Base-by-base conservation (phyloP, 2,888 invertebrate species). In the Salticus scenicus region DNA sequence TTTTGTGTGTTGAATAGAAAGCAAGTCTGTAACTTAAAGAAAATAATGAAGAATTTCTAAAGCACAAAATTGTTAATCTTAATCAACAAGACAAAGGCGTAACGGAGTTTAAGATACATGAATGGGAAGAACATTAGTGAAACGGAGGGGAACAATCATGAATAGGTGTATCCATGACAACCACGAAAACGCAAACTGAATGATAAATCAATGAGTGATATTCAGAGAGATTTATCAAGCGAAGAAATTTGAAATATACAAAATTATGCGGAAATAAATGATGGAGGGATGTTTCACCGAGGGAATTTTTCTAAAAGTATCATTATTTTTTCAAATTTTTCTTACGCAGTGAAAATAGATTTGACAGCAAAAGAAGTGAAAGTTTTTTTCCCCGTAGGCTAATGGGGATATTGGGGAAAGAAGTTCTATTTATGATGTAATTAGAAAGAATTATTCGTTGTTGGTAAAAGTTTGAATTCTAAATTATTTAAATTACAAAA, bases 51-150 rank as follows among this genome's bases (percentile, higher is more conserved):
- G 10, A 7, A 47, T 47, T 47, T 37, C 4, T 7, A 10, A 37
- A 37, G 37, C 37, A 63, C 27, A 17, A 66, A 66, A 64, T 71
- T 41, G 69, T 78, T 42, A 78, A 78, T 69, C 74, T 57, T 20
- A 51, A 69, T 70, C 20, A 17, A 81, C 81, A 81, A 57, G 74
- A 74, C 67, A 74, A 74, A 74, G 74, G 81, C 69, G 74, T 51
- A 24, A 57, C 57, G 41, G 42, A 8, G n/a, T n/a, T 30, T 24
- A n/a, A 27, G 20, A 33, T 64, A 74, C 72, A 73, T 41, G 47
- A 30, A 30, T n/a, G 20, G 63, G 28, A 24, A 24, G 12, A 24
- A 41, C 30, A 69, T 41, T 69, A 69, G 37, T 37, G 41, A 69
- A 69, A 69, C 41, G 27, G 31, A 24, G 66, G 17, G 17, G 30